Base-by-base conservation (phyloP, 2,113 vertebrate species). In the Herpailurus yagouaroundi region DNA sequence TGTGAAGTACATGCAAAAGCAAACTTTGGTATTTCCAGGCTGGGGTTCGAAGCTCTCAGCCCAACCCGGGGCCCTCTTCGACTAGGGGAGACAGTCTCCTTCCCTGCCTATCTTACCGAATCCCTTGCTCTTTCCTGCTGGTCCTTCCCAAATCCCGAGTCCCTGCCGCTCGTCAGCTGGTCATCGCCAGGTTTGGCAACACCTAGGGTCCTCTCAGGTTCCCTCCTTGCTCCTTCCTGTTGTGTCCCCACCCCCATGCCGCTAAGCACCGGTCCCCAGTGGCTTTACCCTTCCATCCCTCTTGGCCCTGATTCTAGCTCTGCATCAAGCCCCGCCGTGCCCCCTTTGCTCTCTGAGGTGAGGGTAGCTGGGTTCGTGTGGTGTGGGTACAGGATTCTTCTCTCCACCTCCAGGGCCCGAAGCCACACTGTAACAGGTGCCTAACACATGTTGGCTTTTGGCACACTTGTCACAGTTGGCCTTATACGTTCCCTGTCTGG, bases 211-310 rank as follows among this genome's bases (percentile, higher is more conserved):
- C 89, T 36, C 74, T 85, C 84, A 31, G 71, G 41, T 68, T 12
- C 13, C 52, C 23, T n/a, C 9, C 23, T 41, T 38, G 48, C 5
- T 33, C 57, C 81, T 31, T 77, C 68, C 73, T 55, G 27, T 23
- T 2, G 33, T 1, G 2, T 11, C 60, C 5, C 45, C 27, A 23
- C 5, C 4, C 31, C 69, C 0, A 1, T n/a, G 15, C n/a, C 7
- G 33, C 89, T 41, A 3, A 38, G 73, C 10, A 63, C n/a, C 63
- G 27, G 66, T 63, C n/a, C 36, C 41, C 80, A 60, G n/a, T 45
- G 57, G 21, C 23, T 52, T 66, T 33, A 55, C 41, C n/a, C 87
- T 48, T 23, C 48, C 29, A 4, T 36, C 55, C 33, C 69, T 48
- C 76, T 18, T 85, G 50, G 89, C 13, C 45, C 66, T 4, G 18